phyloP scores from a whole-genome alignment of 2,888 invertebrate genomes.

The Sesia bembeciformis region DNA sequence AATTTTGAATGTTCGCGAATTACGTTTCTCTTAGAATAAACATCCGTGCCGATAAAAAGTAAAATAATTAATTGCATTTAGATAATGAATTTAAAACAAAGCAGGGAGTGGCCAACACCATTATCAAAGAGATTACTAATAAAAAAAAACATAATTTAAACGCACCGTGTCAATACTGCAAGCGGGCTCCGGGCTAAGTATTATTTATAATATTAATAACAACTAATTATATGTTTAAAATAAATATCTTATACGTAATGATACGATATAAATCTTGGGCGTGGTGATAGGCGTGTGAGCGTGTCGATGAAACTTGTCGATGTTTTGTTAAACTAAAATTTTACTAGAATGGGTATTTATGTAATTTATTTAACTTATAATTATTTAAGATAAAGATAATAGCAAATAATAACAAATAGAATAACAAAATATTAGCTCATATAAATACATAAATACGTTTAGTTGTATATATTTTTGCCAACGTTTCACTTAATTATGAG shows the following conservation, averaged over 20 bases:
- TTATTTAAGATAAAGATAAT: no score
- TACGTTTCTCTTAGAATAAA: no score
- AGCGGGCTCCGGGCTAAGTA: constrained; percentile 29
- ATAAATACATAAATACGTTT: no score
- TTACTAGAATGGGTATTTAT: no score
- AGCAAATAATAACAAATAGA: no score
- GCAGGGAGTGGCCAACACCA: constrained; percentile 2
- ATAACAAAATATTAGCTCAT: no score
- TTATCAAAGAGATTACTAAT: constrained; percentile 2
- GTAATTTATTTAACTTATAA: no score
- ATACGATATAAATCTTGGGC: constrained; percentile 69
- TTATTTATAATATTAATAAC: constrained; percentile 73
- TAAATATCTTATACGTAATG: constrained; percentile 74
- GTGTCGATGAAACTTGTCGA: not conserved
- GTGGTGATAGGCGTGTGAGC: constrained; percentile 34
- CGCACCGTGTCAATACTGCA: constrained; percentile 28
- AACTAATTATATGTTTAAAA: constrained; percentile 71
- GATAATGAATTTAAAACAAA: constrained; percentile 1
- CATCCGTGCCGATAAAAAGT: no score
- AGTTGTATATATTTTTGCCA: no score
- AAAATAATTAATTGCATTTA: not conserved
- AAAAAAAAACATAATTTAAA: constrained; percentile 34
- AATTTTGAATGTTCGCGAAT: no score
- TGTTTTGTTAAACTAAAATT: not conserved
- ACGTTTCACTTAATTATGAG: no score